These are phyloP conservation scores for Ctenosaura bakeri DNA, from an alignment of 2,797 vertebrate species.

Conservation along the genomic window DNA sequence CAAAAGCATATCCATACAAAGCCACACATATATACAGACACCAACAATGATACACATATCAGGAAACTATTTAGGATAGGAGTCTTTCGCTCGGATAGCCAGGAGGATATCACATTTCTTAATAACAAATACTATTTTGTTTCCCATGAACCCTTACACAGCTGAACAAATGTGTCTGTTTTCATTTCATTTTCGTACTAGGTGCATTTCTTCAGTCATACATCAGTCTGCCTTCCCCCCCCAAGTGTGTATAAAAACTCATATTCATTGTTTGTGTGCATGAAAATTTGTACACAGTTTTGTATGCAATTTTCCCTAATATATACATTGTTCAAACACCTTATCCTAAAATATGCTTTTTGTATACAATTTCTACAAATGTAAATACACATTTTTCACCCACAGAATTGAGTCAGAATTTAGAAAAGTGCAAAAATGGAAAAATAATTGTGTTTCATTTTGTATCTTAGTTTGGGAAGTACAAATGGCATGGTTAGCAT, in stretches of 20 bases:
- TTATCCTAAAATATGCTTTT: neutral
- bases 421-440: neutral
- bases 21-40: too few relatives aligned
- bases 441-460: neutral
- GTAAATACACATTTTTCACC: neutral
- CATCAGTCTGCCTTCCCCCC: neutral
- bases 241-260: neutral
- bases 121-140: neutral
- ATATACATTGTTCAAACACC: neutral
- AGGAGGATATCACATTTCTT: rapidly evolving
- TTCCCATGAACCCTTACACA: neutral
- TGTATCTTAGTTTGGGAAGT: neutral
- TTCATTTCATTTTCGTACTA: neutral
- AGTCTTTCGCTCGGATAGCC: rapidly evolving
- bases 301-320: neutral
- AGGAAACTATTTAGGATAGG: neutral
- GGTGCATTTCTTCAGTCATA: neutral
- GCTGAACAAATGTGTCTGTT: neutral
- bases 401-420: neutral
- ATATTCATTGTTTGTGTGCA: too few relatives aligned
- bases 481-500: neutral
- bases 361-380: neutral
- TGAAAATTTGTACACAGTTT: neutral
- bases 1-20: too few relatives aligned
- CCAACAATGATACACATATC: too few relatives aligned